Conservation (phyloP, 2,797 vertebrate species). For the Sebastes iracundus region DNA sequence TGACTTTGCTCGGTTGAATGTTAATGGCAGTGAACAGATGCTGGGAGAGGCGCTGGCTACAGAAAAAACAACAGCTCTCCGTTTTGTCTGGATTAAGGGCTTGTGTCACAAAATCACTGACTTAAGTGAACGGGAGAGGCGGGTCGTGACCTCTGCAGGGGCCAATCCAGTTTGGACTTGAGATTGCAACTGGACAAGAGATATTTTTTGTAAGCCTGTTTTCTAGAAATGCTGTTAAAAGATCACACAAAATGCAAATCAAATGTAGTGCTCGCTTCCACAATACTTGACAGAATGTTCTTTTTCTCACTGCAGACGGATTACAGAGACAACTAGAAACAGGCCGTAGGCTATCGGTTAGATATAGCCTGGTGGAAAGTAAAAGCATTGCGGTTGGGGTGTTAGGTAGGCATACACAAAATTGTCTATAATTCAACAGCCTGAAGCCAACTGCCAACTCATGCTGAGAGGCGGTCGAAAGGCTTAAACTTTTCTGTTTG, state of each 20-base stretch:
- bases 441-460: conserved; percentile 12
- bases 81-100: conserved; percentile 63
- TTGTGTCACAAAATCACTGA: conserved; percentile 69
- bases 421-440: conserved; percentile 27
- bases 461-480: conserved; percentile 2
- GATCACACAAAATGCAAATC: conserved; percentile 25
- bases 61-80: conserved; percentile 20
- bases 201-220: conserved; percentile 8
- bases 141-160: conserved; percentile 57
- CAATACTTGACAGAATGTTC: conserved; percentile 11
- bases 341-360: conserved; percentile 13
- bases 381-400: background rate
- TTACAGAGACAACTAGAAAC: conserved; percentile 18
- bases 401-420: conserved; percentile 19
- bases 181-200: conserved; percentile 15
- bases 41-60: conserved; percentile 26
- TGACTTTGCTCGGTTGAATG: conserved; percentile 76
- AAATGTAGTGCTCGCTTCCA: background rate
- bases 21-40: conserved; percentile 72
- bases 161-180: conserved; percentile 24
- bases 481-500: conserved; percentile 12
- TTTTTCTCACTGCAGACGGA: conserved; percentile 5
- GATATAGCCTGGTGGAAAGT: conserved; percentile 1
- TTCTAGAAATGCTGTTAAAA: conserved; percentile 11
- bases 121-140: conserved; percentile 59